A percentile compares a stretch with the other conserved stretches of the same genome.
Evolutionary conservation across 2,113 vertebrate genomes (phyloP).

Genomic region (Tyto alba): DNA sequence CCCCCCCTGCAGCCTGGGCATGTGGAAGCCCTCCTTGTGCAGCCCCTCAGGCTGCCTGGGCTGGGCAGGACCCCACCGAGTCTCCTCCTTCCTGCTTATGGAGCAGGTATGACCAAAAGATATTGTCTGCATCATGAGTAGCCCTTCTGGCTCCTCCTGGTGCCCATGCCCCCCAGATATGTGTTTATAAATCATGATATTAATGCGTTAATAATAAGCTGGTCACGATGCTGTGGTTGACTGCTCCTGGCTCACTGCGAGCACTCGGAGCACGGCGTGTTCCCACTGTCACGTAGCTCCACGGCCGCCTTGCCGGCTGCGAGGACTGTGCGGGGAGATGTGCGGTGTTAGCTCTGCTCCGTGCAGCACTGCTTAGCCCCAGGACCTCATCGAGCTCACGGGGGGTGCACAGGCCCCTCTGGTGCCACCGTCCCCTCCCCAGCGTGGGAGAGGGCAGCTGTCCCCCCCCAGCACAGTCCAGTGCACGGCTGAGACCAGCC

Average conservation of each 20-base stretch:
- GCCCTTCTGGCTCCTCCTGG: background rate
- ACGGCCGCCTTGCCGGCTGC: accelerated
- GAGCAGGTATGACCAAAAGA: background rate
- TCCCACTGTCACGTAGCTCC: background rate
- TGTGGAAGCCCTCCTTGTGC: background rate
- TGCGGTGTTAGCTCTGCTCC: background rate
- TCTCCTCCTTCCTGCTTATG: background rate
- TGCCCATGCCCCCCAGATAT: accelerated
- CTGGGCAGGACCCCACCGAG: background rate
- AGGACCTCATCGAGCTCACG: accelerated
- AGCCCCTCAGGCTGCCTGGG: background rate
- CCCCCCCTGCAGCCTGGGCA: background rate
- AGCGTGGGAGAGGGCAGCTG: background rate
- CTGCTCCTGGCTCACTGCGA: background rate
- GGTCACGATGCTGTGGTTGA: background rate
- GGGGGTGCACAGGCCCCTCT: background rate
- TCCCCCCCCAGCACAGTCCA: accelerated
- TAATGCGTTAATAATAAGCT: background rate
- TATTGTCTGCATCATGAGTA: background rate
- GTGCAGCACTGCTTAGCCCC: accelerated
- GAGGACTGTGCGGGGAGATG: background rate
- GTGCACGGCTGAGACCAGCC: background rate
- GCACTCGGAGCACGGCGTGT: background rate
- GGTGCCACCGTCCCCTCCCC: background rate
- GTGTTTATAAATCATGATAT: background rate